Evolutionary conservation across 2,113 vertebrate species (phyloP).

Genomic region (Vombatus ursinus): DNA sequence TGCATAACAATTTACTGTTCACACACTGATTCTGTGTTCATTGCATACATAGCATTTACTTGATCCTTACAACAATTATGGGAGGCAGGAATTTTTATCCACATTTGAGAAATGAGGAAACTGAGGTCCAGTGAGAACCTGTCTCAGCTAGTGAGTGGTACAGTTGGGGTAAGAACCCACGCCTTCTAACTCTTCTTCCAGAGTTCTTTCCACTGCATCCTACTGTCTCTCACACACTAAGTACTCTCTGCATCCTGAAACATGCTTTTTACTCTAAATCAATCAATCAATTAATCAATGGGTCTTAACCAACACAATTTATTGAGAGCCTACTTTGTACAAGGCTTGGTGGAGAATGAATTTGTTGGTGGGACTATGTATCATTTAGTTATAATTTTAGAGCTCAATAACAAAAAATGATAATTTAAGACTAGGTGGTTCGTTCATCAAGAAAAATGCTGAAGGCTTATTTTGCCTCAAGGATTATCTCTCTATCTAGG

Average conservation of each 20-base stretch:
- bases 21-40: not conserved
- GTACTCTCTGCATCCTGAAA: not conserved
- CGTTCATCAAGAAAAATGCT: not conserved
- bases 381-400: conserved; percentile 23
- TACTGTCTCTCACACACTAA: not conserved
- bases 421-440: not conserved
- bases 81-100: not conserved
- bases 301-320: not conserved
- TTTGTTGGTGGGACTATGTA: conserved; percentile 1
- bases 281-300: conserved; percentile 15
- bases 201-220: not conserved
- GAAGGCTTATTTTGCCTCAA: not conserved
- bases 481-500: not conserved
- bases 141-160: not conserved
- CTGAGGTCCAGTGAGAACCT: not conserved
- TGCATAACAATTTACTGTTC: not conserved
- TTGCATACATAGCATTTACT: not conserved
- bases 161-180: not conserved
- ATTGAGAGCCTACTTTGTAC: not conserved
- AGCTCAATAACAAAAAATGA: not conserved
- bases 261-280: conserved; percentile 24
- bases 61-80: not conserved
- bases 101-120: not conserved
- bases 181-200: not conserved
- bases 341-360: conserved; percentile 3